phyloP scores from a whole-genome alignment of 2,113 vertebrate genomes.

The Sprattus sprattus region DNA sequence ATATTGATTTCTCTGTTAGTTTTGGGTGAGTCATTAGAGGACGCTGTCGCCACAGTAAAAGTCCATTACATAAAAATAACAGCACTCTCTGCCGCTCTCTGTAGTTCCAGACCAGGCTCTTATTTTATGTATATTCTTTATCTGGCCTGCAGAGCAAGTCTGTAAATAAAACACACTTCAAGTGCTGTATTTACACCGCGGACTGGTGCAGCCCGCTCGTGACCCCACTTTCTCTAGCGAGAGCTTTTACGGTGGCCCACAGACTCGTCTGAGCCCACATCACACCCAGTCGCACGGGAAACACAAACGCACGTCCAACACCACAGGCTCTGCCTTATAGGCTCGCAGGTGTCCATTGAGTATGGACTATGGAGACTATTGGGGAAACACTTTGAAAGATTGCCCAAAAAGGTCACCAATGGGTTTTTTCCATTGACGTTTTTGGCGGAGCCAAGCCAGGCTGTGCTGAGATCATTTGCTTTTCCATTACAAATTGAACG shows the following conservation, averaged over 20 bases:
- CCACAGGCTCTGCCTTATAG: not conserved
- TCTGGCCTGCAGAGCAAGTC: not conserved
- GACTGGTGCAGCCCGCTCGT: not conserved
- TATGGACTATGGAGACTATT: not conserved
- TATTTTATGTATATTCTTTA: conserved; percentile 7
- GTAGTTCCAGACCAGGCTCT: not conserved
- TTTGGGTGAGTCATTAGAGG: conserved; percentile 41
- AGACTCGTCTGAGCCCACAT: not conserved
- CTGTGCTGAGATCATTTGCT: too few relatives aligned
- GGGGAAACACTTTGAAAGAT: not conserved
- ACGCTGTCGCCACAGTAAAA: conserved; percentile 27
- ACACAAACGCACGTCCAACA: not conserved
- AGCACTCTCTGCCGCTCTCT: not conserved
- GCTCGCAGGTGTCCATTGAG: not conserved
- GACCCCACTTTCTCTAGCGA: not conserved
- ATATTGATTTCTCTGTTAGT: conserved; percentile 28
- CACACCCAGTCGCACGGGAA: not conserved
- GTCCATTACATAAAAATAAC: conserved; percentile 25
- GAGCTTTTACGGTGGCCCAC: not conserved
- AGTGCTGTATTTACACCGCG: not conserved
- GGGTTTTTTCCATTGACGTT: too few relatives aligned
- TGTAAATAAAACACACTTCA: not conserved
- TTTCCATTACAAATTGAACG: too few relatives aligned
- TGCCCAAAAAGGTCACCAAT: not conserved
- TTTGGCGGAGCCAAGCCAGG: too few relatives aligned